Conservation (phyloP, 2,113 vertebrate species). For the Microtus montanus region DNA sequence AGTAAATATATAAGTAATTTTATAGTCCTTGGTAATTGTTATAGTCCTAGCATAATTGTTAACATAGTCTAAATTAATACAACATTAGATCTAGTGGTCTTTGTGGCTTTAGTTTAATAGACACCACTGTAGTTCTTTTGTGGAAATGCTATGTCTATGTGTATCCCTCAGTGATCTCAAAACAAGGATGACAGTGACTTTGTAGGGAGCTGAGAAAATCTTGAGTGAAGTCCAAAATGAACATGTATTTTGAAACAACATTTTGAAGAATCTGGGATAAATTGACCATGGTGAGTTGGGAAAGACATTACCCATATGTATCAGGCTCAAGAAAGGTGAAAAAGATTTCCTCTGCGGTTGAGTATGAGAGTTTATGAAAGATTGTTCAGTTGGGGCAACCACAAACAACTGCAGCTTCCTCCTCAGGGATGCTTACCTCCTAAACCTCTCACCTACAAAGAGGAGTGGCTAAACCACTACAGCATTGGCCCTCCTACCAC, state of each 20-base stretch:
- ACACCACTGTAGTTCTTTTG: not conserved
- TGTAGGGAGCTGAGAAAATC: not conserved
- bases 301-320: not conserved
- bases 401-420: not conserved
- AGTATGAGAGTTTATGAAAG: not conserved
- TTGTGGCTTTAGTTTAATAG: not conserved
- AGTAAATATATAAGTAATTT: not conserved
- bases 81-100: not conserved
- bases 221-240: not conserved
- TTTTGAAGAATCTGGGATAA: not conserved
- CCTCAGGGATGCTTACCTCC: not conserved
- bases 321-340: not conserved
- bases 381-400: not conserved
- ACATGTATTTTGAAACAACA: not conserved
- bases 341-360: not conserved
- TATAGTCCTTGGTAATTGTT: not conserved
- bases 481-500: not conserved
- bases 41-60: not conserved
- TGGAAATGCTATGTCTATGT: not conserved
- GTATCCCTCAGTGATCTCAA: not conserved
- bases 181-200: not conserved
- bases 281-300: too few relatives aligned
- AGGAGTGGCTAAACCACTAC: not conserved
- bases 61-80: not conserved
- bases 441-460: not conserved